Evolutionary conservation across 2,888 invertebrate species (phyloP).

Genomic region (Macaria liturata): DNA sequence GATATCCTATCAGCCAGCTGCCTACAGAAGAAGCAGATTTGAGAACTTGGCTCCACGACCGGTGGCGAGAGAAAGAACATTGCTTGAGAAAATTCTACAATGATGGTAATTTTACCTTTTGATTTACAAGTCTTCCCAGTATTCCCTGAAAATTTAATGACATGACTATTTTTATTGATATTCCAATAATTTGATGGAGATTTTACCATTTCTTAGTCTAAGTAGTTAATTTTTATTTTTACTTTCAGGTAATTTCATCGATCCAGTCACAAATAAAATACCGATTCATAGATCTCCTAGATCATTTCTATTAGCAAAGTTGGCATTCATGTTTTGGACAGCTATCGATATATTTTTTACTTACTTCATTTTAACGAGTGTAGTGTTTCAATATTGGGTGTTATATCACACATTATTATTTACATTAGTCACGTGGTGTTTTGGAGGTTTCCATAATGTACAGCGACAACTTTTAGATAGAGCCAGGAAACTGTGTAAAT

Average conservation of each 20-base stretch:
- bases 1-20: conserved; percentile 83
- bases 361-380: conserved; percentile 66
- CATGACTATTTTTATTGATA: too few species aligned
- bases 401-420: conserved; percentile 80
- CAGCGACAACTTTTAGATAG: conserved; percentile 76
- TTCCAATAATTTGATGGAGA: too few species aligned
- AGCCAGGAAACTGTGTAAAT: conserved; percentile 13
- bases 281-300: conserved; percentile 53
- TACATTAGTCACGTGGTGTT: conserved; percentile 78
- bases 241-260: conserved; percentile 65
- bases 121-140: too few species aligned
- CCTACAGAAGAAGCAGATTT: conserved; percentile 83
- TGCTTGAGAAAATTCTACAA: conserved; percentile 83
- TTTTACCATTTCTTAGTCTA: too few species aligned
- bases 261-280: conserved; percentile 51
- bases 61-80: conserved; percentile 87
- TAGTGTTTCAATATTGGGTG: conserved; percentile 80
- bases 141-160: too few species aligned
- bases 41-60: conserved; percentile 85
- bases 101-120: conserved; percentile 58
- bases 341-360: conserved; percentile 75
- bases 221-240: conserved; percentile 30
- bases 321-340: conserved; percentile 87
- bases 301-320: conserved; percentile 53
- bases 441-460: conserved; percentile 84